A percentile compares a stretch with the other conserved stretches of the same genome.
Evolutionary conservation across 2,113 vertebrate species (phyloP).

Genomic region (Lagopus muta): DNA sequence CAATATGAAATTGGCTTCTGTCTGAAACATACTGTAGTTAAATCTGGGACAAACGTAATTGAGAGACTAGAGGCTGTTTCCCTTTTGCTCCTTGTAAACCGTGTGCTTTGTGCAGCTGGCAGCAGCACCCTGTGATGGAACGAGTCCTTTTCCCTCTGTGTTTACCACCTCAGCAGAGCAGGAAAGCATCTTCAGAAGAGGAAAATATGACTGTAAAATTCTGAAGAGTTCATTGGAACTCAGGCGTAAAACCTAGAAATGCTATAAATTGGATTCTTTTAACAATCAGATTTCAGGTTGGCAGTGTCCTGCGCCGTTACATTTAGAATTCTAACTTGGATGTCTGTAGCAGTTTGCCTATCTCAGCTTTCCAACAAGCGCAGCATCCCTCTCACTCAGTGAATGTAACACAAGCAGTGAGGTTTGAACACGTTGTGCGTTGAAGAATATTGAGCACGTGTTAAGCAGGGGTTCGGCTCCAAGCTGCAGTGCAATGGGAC

Average conservation of each 20-base stretch:
- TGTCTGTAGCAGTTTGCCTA: background rate
- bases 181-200: conserved; percentile 2
- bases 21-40: background rate
- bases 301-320: background rate
- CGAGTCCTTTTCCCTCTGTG: background rate
- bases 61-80: background rate
- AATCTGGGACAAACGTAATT: background rate
- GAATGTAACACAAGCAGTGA: background rate
- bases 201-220: conserved; percentile 38
- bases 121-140: background rate
- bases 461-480: background rate
- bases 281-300: conserved; percentile 32
- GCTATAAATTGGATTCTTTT: conserved; percentile 20
- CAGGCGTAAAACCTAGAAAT: conserved; percentile 29
- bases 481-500: background rate
- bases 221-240: conserved; percentile 41
- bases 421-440: background rate
- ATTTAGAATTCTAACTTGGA: conserved; percentile 15
- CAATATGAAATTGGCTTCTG: background rate
- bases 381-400: background rate
- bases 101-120: background rate
- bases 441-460: background rate
- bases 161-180: background rate
- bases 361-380: background rate
- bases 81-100: background rate